phyloP scores from a whole-genome alignment of 2,113 vertebrate genomes.

The Cyrtonyx montezumae region DNA sequence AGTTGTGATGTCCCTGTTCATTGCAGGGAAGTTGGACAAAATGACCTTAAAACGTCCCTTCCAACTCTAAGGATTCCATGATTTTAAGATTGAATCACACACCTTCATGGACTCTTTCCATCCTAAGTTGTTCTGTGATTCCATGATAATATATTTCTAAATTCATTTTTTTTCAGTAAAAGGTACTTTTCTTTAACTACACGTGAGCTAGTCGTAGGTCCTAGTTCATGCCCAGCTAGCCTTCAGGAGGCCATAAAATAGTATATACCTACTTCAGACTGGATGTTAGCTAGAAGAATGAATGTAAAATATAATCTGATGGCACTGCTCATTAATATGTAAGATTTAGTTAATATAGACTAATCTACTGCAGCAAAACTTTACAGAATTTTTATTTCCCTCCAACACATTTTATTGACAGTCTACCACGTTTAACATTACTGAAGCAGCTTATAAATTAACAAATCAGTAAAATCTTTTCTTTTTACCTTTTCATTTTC shows the following conservation, averaged over 20 bases:
- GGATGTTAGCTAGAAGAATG: neutral
- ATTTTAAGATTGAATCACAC: neutral
- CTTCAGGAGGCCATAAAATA: no score
- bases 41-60: neutral
- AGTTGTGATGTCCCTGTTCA: no score
- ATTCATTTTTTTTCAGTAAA: neutral
- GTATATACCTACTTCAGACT: neutral
- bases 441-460: neutral
- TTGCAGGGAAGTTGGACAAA: no score
- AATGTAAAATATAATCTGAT: neutral
- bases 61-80: neutral
- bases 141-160: neutral
- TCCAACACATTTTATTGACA: neutral
- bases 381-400: neutral
- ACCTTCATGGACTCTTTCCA: neutral
- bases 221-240: neutral
- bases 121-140: neutral
- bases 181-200: neutral
- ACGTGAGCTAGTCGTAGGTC: accelerated
- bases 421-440: neutral
- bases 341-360: neutral
- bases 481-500: neutral
- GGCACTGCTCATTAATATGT: neutral
- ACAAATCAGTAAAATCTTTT: neutral
- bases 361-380: neutral